Evolutionary conservation across 1,140 invertebrate species (phyloP), one percentile per base, ranked within the genome.

Genomic region (Anastatus disparis): DNA sequence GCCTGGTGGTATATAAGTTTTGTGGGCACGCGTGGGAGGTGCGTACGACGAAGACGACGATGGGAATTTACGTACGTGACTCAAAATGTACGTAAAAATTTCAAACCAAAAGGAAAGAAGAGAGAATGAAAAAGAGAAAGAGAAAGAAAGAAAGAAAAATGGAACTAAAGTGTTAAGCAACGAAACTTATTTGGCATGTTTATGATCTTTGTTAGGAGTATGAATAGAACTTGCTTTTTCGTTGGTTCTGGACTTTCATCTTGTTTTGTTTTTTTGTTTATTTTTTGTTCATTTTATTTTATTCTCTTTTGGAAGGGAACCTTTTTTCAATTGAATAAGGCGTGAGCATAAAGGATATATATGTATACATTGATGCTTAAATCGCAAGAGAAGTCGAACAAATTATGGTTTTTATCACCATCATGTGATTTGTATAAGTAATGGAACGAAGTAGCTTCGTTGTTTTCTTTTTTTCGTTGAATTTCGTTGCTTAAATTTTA

Each of bases 151-250:
- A 40, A 13, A 26, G 55, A 59, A 48, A 59, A 42, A 42, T 55
- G 46, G 52, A 55, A 44, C 61, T 71, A 56, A 64, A 71, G 53
- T 50, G 50, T 58, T 50, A 31, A 71, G 61, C 69, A 46, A 48
- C 55, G 53, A 15, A 20, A 58, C 52, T 52, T 71, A 65, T 71
- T 71, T 71, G 70, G 70, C 70, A 71, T 65, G 22, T 65, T 71
- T 71, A 71, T 48, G 55, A 52, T 20, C 70, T 38, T 64, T 29
- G 61, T 58, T 48, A 46, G 27, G 22, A 24, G 38, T 6, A 15
- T 61, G 48, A 52, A 70, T 70, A 62, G 67, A 55, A 35, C 53
- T 38, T 48, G 26, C 53, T 50, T 53, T n/a, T n/a, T 42, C 64
- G 26, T 22, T 31, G 20, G 3, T 29, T 38, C 17, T 8, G 13